These are phyloP conservation scores for Calcarius lapponicus DNA, from an alignment of 2,797 vertebrate genomes.

Conservation along the genomic window DNA sequence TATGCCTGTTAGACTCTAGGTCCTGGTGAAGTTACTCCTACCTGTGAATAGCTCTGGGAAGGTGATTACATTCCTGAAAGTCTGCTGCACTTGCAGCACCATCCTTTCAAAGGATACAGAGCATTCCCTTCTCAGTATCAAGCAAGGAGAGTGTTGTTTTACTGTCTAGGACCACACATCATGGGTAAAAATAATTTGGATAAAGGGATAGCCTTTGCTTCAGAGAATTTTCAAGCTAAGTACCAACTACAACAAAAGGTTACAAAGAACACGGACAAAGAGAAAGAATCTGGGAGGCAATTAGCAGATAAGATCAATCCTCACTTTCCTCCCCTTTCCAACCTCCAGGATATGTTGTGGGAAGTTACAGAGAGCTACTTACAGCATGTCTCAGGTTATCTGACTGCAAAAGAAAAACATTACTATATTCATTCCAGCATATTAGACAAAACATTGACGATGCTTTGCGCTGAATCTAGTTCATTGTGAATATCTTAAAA, in stretches of 20 bases:
- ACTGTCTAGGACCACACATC: not conserved
- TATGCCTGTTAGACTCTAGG: not conserved
- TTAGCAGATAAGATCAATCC: not conserved
- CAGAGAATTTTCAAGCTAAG: not conserved
- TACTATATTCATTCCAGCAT: not conserved
- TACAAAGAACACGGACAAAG: not conserved
- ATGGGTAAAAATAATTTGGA: not conserved
- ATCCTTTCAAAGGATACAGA: not conserved
- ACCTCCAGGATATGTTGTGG: not conserved
- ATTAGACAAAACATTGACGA: not conserved
- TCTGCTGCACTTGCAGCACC: not conserved
- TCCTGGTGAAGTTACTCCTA: not conserved
- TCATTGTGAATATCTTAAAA: not conserved
- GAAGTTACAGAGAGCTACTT: not conserved
- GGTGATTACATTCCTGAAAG: not conserved
- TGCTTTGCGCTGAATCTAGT: not conserved
- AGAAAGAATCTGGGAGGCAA: not conserved
- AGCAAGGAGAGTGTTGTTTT: not conserved
- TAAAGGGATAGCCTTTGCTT: not conserved
- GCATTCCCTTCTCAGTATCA: not conserved
- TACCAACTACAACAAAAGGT: not conserved
- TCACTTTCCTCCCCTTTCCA: not conserved
- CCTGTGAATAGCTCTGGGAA: not conserved
- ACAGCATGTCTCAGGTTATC: not conserved
- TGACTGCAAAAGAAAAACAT: not conserved